Percentiles rank a stretch among this genome's conserved stretches.
Evolutionary conservation across 2,797 vertebrate species (phyloP).

Genomic region (Myripristis murdjan): DNA sequence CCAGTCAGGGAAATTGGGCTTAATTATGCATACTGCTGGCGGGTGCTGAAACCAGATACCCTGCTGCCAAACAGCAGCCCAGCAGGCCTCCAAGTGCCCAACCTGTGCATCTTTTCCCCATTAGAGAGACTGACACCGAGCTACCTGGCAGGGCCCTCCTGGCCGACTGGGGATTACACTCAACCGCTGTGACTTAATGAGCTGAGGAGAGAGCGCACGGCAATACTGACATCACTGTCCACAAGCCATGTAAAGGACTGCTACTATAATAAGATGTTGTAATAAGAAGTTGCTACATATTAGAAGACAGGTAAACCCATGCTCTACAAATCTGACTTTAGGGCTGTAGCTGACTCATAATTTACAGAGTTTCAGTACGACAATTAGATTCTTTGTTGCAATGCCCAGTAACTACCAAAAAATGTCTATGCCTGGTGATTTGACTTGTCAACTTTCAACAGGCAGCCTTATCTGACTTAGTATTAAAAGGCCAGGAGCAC

Average conservation of each 20-base stretch:
- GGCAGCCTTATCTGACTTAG: background rate
- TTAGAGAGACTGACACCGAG: constrained; percentile 29
- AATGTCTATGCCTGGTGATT: too few relatives aligned
- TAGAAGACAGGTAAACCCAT: background rate
- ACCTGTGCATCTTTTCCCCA: constrained; percentile 44
- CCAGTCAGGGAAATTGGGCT: constrained; percentile 67
- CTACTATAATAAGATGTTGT: background rate
- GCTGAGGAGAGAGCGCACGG: background rate
- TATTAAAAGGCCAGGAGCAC: too few relatives aligned
- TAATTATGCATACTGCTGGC: constrained; percentile 70
- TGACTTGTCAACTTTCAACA: too few relatives aligned
- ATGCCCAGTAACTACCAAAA: too few relatives aligned
- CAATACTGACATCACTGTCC: background rate
- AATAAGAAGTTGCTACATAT: background rate
- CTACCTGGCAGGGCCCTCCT: constrained; percentile 40
- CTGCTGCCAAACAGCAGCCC: constrained; percentile 51
- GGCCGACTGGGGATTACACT: constrained; percentile 31
- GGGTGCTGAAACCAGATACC: constrained; percentile 64
- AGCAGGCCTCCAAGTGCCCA: constrained; percentile 7
- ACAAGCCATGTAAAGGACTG: background rate
- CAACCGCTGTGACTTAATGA: constrained; percentile 24
- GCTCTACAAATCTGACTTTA: too few relatives aligned
- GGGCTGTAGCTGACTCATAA: too few relatives aligned
- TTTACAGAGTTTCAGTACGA: too few relatives aligned
- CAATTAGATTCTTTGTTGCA: too few relatives aligned